These are phyloP conservation scores for Mugil cephalus DNA, from an alignment of 2,113 vertebrate species.

Conservation along the genomic window DNA sequence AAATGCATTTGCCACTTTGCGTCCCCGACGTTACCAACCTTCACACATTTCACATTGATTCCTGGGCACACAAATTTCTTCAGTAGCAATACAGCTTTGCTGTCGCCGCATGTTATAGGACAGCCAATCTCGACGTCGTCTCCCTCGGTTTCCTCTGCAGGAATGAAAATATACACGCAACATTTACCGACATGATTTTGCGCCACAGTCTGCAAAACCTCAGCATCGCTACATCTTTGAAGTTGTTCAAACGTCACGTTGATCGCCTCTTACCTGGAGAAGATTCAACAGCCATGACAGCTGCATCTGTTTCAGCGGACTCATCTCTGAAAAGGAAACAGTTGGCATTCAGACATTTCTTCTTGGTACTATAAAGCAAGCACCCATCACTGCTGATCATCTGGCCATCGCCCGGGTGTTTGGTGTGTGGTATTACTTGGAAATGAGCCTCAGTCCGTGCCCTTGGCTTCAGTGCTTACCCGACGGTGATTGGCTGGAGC, in stretches of 20 bases:
- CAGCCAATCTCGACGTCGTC: slow-evolving; percentile 94
- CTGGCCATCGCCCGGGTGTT: not conserved
- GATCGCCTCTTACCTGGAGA: slow-evolving; percentile 79
- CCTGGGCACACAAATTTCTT: slow-evolving; percentile 99
- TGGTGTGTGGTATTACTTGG: not conserved
- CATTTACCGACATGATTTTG: not conserved
- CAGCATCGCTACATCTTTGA: not conserved
- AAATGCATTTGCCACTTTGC: not conserved
- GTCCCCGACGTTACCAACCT: slow-evolving; percentile 81
- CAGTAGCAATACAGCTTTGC: slow-evolving; percentile 94
- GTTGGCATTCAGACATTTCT: not conserved
- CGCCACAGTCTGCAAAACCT: not conserved
- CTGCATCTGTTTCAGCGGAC: slow-evolving; percentile 86
- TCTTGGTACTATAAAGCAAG: not conserved
- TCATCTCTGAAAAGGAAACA: slow-evolving; percentile 86
- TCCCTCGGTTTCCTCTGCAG: slow-evolving; percentile 86
- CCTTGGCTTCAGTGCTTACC: slow-evolving; percentile 81
- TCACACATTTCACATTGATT: slow-evolving; percentile 98
- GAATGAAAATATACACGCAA: not conserved
- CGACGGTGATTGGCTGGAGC: slow-evolving; percentile 91
- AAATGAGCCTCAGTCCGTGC: not conserved
- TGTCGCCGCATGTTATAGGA: slow-evolving; percentile 96
- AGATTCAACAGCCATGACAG: slow-evolving; percentile 90
- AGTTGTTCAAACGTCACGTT: not conserved
- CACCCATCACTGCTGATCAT: not conserved